phyloP scores from a whole-genome alignment of 1,140 invertebrate genomes.

The Cherax quadricarinatus region DNA sequence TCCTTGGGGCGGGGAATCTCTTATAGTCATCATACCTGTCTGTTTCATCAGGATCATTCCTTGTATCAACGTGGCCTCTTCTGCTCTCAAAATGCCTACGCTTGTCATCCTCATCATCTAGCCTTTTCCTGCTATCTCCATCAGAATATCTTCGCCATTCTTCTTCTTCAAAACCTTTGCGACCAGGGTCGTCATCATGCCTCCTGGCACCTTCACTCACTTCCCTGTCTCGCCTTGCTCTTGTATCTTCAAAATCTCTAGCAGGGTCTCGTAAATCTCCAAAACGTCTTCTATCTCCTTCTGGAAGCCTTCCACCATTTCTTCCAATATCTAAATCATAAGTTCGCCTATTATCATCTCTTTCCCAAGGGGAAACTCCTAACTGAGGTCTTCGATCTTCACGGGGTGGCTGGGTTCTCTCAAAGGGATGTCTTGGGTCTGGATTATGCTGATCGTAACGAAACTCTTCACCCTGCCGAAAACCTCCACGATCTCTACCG shows the following conservation, averaged over 20 bases:
- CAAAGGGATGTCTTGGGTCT: constrained; percentile 13
- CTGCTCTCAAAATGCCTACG: constrained; percentile 24
- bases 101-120: constrained; percentile 47
- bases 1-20: constrained; percentile 16
- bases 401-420: constrained; percentile 10
- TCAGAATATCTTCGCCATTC: constrained; percentile 48
- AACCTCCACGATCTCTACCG: constrained; percentile 39
- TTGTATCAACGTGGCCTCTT: neutral
- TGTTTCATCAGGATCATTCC: constrained; percentile 5
- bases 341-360: neutral
- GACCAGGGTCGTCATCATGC: constrained; percentile 23
- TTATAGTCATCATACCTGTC: constrained; percentile 45
- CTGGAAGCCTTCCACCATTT: constrained; percentile 25
- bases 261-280: constrained; percentile 30
- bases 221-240: constrained; percentile 21
- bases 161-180: constrained; percentile 27
- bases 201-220: neutral
- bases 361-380: constrained; percentile 22
- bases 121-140: constrained; percentile 9
- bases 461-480: constrained; percentile 46
- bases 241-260: constrained; percentile 36
- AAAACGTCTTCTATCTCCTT: constrained; percentile 37
- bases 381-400: constrained; percentile 23
- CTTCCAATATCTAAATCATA: constrained; percentile 46
- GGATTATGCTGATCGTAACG: constrained; percentile 48